phyloP scores from a whole-genome alignment of 2,113 vertebrate genomes.

The Tenrec ecaudatus region DNA sequence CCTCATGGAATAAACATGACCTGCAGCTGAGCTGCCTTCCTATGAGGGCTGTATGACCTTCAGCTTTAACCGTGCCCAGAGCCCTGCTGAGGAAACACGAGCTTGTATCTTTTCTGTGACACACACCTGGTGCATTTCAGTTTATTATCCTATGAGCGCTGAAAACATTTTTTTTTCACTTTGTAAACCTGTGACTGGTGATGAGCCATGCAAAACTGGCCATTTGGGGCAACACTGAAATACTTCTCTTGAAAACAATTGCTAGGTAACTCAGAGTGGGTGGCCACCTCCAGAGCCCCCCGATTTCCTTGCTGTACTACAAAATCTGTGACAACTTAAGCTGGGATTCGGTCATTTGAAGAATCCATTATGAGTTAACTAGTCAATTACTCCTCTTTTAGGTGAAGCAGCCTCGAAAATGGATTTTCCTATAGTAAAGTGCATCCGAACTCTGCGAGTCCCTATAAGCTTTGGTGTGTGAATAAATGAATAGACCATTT shows the following conservation, averaged over 20 bases:
- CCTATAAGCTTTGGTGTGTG: background rate
- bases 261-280: background rate
- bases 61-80: background rate
- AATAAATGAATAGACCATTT: background rate
- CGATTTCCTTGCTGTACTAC: conserved; percentile 36
- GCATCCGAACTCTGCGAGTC: background rate
- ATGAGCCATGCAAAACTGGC: background rate
- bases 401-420: conserved; percentile 20
- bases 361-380: conserved; percentile 22
- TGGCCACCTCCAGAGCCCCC: background rate
- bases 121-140: background rate
- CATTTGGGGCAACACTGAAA: background rate
- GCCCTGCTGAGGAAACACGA: background rate
- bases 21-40: conserved; percentile 17
- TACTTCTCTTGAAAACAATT: background rate
- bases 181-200: conserved; percentile 10
- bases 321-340: conserved; percentile 34
- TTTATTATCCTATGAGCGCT: background rate
- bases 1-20: background rate
- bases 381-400: conserved; percentile 23
- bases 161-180: background rate
- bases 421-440: background rate
- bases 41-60: background rate
- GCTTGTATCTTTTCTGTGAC: background rate
- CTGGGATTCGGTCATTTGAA: background rate